Conservation (phyloP, 2,888 invertebrate genomes). For the Cerastoderma edule region DNA sequence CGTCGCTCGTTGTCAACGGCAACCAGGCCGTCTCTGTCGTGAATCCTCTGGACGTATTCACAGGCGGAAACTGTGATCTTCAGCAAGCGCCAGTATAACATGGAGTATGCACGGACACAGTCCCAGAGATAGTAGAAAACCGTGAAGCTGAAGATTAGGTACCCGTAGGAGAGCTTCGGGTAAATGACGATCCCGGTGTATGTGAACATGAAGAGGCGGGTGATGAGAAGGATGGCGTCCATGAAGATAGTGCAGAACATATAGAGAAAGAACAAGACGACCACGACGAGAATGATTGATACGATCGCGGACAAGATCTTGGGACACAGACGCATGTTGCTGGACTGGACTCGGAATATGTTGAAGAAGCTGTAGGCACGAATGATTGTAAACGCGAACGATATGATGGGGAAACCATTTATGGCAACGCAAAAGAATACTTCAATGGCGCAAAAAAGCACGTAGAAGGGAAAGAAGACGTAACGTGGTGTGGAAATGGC, state of each 20-base stretch:
- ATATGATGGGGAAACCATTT: conserved; percentile 54
- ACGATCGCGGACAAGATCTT: neutral
- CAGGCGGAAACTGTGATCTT: conserved; percentile 30
- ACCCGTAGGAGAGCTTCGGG: conserved; percentile 59
- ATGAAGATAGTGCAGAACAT: conserved; percentile 63
- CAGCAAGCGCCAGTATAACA: conserved; percentile 42
- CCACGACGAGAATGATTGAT: neutral
- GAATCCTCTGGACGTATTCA: conserved; percentile 29
- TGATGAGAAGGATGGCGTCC: conserved; percentile 56
- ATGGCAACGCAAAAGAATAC: conserved; percentile 31
- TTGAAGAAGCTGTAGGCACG: conserved; percentile 42
- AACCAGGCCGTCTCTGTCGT: conserved; percentile 25
- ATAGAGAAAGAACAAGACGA: conserved; percentile 37
- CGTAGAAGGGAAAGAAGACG: conserved; percentile 37
- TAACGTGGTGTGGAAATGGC: neutral
- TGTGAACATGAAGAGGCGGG: conserved; percentile 55
- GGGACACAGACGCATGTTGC: neutral
- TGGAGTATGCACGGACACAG: conserved; percentile 37
- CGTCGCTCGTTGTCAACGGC: conserved; percentile 30
- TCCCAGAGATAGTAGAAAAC: conserved; percentile 57
- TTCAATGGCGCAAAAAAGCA: conserved; percentile 44
- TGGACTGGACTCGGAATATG: neutral
- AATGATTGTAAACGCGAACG: conserved; percentile 38
- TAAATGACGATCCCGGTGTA: conserved; percentile 63
- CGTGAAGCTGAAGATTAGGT: conserved; percentile 56